Base-by-base conservation (phyloP, 1,140 invertebrate species). In the Drosophila santomea region DNA sequence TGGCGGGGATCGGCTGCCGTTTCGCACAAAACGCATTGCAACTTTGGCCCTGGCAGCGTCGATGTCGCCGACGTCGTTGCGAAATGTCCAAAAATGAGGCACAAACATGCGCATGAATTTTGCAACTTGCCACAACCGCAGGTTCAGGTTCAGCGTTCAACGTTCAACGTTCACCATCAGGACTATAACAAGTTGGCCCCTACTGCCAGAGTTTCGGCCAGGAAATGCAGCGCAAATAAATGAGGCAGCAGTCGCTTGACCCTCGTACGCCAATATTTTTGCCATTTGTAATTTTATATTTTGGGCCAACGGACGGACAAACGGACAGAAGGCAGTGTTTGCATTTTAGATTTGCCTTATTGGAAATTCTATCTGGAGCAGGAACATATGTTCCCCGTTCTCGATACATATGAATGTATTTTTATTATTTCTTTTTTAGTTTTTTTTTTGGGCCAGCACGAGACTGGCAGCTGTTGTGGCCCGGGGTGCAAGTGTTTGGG, bases 71-170 rank as follows among this genome's bases (percentile, higher is more conserved):
- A 72, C 61, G 78, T 48, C 39, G 62, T 59, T 64, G 72, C 52
- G 67, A 83, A 84, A 81, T 86, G 71, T 86, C 83, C 75, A 86
- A 86, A 86, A 86, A 86, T 82, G 82, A 86, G 74, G 82, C 78
- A 86, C 64, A 86, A 86, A 86, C 82, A 86, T 86, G 82, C 83
- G 82, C 82, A 86, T 86, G 83, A 86, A 86, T 86, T 86, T 88
- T 68, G 78, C 75, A 62, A 57, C 62, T 86, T 71, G 73, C 80
- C 57, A 58, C 52, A 61, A 43, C 45, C 47, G 38, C 71, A 66
- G 25, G 55, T 52, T 25, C 44, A 62, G 52, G 50, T 20, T 45
- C 66, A 52, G 68, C 38, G 38, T 39, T 12, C 20, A 20, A 2
- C 64, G 55, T 51, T 25, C 44, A 62, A 43, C 7, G 50, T 32